phyloP scores from a whole-genome alignment of 2,888 invertebrate species.

The Camponotus fellah region DNA sequence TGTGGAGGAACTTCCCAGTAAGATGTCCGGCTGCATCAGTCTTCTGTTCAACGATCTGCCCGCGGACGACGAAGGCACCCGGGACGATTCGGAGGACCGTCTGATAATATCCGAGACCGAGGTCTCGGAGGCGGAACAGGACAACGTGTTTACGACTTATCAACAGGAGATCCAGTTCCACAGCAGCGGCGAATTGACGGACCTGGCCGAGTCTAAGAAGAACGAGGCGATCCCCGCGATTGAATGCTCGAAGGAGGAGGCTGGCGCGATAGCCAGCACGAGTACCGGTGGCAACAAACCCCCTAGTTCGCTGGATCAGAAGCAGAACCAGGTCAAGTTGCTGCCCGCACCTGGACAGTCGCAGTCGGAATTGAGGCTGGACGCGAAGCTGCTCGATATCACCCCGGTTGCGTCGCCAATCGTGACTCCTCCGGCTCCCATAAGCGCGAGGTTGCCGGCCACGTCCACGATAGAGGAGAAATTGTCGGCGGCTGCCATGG shows the following conservation, averaged over 20 bases:
- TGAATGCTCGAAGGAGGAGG: conserved; percentile 61
- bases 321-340: conserved; percentile 59
- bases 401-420: conserved; percentile 75
- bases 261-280: background rate
- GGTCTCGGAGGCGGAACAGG: conserved; percentile 88
- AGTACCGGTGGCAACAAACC: conserved; percentile 45
- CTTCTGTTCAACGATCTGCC: conserved; percentile 85
- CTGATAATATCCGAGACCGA: conserved; percentile 89
- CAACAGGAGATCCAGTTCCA: conserved; percentile 88
- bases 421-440: conserved; percentile 80
- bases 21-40: conserved; percentile 80
- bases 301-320: conserved; percentile 49
- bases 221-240: conserved; percentile 56
- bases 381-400: conserved; percentile 75
- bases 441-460: conserved; percentile 83
- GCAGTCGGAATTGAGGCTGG: conserved; percentile 65
- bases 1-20: conserved; percentile 70
- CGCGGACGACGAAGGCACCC: conserved; percentile 80
- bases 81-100: conserved; percentile 88
- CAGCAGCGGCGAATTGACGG: conserved; percentile 64
- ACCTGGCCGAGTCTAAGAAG: conserved; percentile 69
- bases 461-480: conserved; percentile 85
- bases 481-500: conserved; percentile 82
- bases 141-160: conserved; percentile 87
- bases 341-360: conserved; percentile 61